phyloP scores from a whole-genome alignment of 2,797 vertebrate genomes.

The Hydrophis major region DNA sequence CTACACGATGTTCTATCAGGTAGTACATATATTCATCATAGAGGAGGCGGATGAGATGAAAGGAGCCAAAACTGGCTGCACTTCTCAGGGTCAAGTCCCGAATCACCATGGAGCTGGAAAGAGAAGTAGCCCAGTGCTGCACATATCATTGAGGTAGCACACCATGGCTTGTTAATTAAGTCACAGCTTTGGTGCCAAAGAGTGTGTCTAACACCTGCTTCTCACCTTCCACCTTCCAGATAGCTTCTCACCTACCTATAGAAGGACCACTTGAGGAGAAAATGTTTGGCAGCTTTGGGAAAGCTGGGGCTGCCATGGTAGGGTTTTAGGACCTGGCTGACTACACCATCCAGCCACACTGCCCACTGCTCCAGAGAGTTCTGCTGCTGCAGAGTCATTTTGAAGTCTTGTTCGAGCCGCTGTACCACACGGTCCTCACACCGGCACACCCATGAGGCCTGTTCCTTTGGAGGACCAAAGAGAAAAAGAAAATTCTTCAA shows the following conservation, averaged over 20 bases:
- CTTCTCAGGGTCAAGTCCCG: slow-evolving; percentile 90
- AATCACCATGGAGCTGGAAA: slow-evolving; percentile 88
- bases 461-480: slow-evolving; percentile 74
- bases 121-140: neutral
- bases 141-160: too few species aligned
- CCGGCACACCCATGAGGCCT: slow-evolving; percentile 91
- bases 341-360: slow-evolving; percentile 84
- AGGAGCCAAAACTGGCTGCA: slow-evolving; percentile 90
- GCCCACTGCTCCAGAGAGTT: slow-evolving; percentile 95
- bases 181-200: neutral
- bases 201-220: neutral
- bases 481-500: neutral
- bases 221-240: neutral
- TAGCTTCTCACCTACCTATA: slow-evolving; percentile 77
- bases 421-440: slow-evolving; percentile 86
- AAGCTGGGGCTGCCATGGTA: slow-evolving; percentile 82
- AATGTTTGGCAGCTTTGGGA: slow-evolving; percentile 88
- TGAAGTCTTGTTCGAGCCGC: slow-evolving; percentile 90
- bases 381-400: slow-evolving; percentile 90
- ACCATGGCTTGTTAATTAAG: neutral
- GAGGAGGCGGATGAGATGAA: slow-evolving; percentile 89
- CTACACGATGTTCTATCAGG: slow-evolving; percentile 90
- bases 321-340: slow-evolving; percentile 86
- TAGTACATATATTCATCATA: slow-evolving; percentile 97
- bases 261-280: slow-evolving; percentile 94